Conservation (phyloP, 2,113 vertebrate species). For the Peromyscus leucopus region DNA sequence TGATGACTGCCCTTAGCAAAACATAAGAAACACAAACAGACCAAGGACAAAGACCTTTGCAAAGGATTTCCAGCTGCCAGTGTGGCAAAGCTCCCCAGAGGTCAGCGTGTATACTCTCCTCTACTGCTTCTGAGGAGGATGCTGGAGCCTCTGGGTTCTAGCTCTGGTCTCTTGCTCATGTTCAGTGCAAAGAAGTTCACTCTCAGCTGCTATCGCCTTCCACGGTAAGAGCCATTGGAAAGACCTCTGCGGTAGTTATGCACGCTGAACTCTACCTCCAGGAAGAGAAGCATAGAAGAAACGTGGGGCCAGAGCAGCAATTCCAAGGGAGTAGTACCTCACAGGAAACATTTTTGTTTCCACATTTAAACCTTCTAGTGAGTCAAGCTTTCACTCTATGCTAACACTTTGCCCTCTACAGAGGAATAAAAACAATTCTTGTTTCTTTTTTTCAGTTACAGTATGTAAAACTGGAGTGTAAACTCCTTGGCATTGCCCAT, state of each 20-base stretch:
- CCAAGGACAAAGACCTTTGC: background rate
- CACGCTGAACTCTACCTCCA: background rate
- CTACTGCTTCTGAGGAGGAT: background rate
- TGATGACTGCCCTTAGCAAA: no score
- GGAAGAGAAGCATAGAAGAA: background rate
- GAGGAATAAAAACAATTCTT: background rate
- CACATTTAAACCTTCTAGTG: background rate
- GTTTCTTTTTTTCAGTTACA: background rate
- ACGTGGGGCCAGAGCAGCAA: background rate
- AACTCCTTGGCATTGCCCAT: background rate
- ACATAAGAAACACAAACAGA: background rate
- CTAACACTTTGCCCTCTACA: background rate
- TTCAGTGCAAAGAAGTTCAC: background rate
- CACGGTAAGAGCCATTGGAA: background rate
- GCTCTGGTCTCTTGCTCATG: background rate
- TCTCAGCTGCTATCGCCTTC: background rate
- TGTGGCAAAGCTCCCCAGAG: background rate
- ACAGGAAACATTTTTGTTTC: background rate
- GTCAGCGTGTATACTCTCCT: background rate
- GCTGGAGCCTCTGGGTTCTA: background rate
- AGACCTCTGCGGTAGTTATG: background rate
- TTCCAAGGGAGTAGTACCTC: background rate
- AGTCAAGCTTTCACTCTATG: background rate
- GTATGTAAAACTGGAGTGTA: background rate
- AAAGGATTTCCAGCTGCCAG: background rate